Percentiles rank a stretch among this genome's conserved stretches.
Evolutionary conservation across 2,113 vertebrate species (phyloP).

Genomic region (Apteryx owenii): DNA sequence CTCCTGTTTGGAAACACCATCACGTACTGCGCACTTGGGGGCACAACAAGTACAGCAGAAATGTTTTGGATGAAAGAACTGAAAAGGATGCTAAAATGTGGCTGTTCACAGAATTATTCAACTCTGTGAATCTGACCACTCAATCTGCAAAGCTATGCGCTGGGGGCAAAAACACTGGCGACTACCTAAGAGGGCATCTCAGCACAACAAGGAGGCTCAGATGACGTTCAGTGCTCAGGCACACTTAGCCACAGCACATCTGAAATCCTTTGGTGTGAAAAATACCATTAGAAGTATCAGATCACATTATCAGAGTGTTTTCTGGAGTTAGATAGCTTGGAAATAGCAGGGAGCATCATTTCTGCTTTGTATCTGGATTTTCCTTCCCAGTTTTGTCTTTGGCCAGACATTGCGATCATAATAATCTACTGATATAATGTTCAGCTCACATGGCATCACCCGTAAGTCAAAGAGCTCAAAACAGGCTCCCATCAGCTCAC

Average conservation of each 20-base stretch:
- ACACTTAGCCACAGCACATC: neutral
- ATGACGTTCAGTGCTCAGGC: neutral
- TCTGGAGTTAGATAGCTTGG: neutral
- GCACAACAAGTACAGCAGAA: constrained; percentile 1
- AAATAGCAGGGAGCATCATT: neutral
- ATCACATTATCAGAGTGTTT: neutral
- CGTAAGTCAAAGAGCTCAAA: neutral
- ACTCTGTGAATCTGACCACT: neutral
- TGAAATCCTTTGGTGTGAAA: neutral
- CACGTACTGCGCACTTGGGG: neutral
- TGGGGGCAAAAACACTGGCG: neutral
- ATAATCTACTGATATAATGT: neutral
- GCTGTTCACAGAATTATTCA: neutral
- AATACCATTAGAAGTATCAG: neutral
- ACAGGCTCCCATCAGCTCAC: neutral
- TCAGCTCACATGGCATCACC: neutral
- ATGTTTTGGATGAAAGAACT: neutral
- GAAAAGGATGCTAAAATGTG: neutral
- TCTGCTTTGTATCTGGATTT: neutral
- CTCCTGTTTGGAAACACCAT: neutral
- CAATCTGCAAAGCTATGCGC: neutral
- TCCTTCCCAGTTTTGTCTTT: neutral
- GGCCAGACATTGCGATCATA: neutral
- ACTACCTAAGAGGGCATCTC: neutral
- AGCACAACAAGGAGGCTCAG: neutral